A percentile compares a stretch with the other conserved stretches of the same genome.
Conservation (phyloP, 2,113 vertebrate genomes). For the Chloropsis hardwickii region DNA sequence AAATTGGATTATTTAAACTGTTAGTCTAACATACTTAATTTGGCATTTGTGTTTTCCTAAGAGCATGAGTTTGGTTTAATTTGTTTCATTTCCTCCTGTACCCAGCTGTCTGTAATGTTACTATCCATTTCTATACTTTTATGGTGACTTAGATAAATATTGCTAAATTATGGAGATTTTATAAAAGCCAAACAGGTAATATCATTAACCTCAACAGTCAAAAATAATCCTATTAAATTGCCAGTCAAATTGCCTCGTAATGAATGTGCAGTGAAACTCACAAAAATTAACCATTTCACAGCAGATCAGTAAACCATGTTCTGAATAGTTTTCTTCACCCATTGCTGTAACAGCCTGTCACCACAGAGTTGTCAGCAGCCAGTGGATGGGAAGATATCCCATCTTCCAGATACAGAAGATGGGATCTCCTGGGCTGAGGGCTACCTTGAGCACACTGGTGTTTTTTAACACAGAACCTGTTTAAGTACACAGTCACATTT, state of each 20-base stretch:
- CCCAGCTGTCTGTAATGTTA: conserved; percentile 27
- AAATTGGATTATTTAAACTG: conserved; percentile 7
- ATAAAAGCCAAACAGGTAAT: conserved; percentile 28
- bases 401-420: too few species aligned
- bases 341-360: not conserved
- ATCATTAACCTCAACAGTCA: conserved; percentile 5
- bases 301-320: not conserved
- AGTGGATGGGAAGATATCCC: too few species aligned
- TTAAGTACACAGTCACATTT: not conserved
- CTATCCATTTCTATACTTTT: conserved; percentile 16
- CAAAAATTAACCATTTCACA: not conserved
- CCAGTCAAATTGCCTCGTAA: not conserved
- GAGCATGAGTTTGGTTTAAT: not conserved
- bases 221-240: conserved; percentile 30
- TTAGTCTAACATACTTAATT: conserved; percentile 2
- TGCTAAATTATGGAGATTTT: conserved; percentile 7
- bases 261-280: not conserved
- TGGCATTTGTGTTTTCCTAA: conserved; percentile 14
- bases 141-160: conserved; percentile 19
- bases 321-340: not conserved
- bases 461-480: not conserved
- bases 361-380: not conserved
- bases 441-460: not conserved
- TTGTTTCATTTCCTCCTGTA: conserved; percentile 15
- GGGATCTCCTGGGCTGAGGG: not conserved